Evolutionary conservation across 2,888 invertebrate genomes (phyloP), one percentile per base, ranked within the genome.

Genomic region (Conistra vaccinii): DNA sequence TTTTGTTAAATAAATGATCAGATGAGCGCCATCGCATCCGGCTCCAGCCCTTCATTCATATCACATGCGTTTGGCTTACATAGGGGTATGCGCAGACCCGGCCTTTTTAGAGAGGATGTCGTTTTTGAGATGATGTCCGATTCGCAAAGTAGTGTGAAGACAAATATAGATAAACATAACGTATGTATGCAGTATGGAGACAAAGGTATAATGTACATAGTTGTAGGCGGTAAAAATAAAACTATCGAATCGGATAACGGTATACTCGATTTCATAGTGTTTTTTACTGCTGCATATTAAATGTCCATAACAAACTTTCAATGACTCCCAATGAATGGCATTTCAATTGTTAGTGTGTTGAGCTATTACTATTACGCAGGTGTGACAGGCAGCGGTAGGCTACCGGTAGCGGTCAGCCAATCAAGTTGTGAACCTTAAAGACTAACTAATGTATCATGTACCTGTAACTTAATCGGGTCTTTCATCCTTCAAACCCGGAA

Each of bases 1-100:
- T 84, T 68, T 73, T n/a, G 55, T 17, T 83, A 62, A 71, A 83
- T 83, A 83, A 77, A 71, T 71, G 80, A 80, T 80, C 57, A 71
- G 68, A 39, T 29, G 62, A 60, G 74, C 68, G 48, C 70, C 45
- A 29, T 45, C 57, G 42, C 81, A 66, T 84, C 84, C 83, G 83
- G 73, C 61, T 58, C n/a, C 69, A 35, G 72, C 51, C 75, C 69
- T 66, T 57, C 58, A 63, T 83, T 35, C 67, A 80, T 83, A 76
- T 79, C 67, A 58, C 60, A 81, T 81, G 74, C 60, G 60, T 7
- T 12, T 29, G 60, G 32, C 39, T 39, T 39, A 42, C 23, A 1
- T 23, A 42, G 6, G 10, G 17, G 17, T 23, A 2, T 3, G 77
- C 29, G 45, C n/a, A 53, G 1, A 35, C 35, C 1, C 3, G 3